Base-by-base conservation (phyloP, 2,113 vertebrate species). In the Indicator indicator region DNA sequence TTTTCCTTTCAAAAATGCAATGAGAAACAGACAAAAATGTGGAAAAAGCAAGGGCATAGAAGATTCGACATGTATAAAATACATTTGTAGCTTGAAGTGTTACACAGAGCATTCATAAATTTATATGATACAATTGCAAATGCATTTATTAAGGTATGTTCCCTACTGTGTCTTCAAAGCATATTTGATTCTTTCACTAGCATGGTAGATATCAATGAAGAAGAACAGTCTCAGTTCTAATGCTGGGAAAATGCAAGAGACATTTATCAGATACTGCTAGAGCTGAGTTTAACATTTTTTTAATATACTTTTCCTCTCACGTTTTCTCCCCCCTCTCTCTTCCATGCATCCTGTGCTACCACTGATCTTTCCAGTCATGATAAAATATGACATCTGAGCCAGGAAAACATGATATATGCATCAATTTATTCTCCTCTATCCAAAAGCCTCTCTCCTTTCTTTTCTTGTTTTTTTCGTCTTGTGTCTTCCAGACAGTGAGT, bases 351-450 rank as follows among this genome's bases (percentile, higher is more conserved):
- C 24, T 75, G 36, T 1, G 2, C 40, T 86, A 48, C 23, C 6
- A 24, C 59, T 32, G 55, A 83, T 95, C 78, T 88, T 91, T 69
- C 82, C 71, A 91, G 44, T 77, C 89, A 89, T 0, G 3, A 70
- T 72, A 69, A 91, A 89, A 95, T 83, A 79, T 63, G 75, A 91
- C 71, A 93, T 59, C 16, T 1, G 0, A 85, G 50, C n/a, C 75
- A 88, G 52, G 38, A 71, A 91, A 95, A 90, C 63, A 84, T 3
- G 0, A 32, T 69, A 24, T 75, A 38, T 85, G 50, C n/a, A 89
- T 89, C 92, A 92, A 95, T 94, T 92, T 94, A 85, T 92, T 94
- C n/a, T 67, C 11, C 15, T 89, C 3, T 94, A 55, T 91, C 56
- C 81, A 91, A 76, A 89, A 94, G 26, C 15, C 21, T 81, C 36